A percentile compares a stretch with the other conserved stretches of the same genome.
These are phyloP conservation scores for Mesodorylaimus sp. DNA, from an alignment of 2,888 invertebrate genomes.

Conservation along the genomic window DNA sequence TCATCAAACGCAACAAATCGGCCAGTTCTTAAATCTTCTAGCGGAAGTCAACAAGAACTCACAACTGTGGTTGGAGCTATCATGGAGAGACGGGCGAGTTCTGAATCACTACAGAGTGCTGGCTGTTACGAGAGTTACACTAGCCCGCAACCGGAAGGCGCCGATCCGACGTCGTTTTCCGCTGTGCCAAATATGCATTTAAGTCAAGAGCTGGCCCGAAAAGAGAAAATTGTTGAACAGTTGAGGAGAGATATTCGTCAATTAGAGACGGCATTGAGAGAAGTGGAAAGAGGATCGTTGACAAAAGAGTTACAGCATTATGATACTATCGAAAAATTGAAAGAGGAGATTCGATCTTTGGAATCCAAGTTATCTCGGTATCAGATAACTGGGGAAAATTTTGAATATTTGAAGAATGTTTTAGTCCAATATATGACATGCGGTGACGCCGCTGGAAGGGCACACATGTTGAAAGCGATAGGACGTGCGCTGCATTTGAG, in stretches of 20 bases:
- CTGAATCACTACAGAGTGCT: too few relatives aligned
- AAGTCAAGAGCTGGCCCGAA: slow-evolving; percentile 58
- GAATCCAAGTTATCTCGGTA: slow-evolving; percentile 1
- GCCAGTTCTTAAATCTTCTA: too few relatives aligned
- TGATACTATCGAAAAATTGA: slow-evolving; percentile 40
- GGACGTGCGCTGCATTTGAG: slow-evolving; percentile 61
- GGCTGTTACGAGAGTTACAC: too few relatives aligned
- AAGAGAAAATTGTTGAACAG: slow-evolving; percentile 55
- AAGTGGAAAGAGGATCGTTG: slow-evolving; percentile 34
- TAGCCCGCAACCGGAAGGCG: too few relatives aligned
- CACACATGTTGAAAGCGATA: slow-evolving; percentile 72
- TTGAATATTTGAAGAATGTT: slow-evolving; percentile 77
- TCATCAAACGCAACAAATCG: too few relatives aligned
- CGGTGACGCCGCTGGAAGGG: slow-evolving; percentile 47
- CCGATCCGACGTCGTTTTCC: neutral
- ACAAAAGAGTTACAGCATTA: slow-evolving; percentile 34
- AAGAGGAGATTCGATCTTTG: slow-evolving; percentile 41
- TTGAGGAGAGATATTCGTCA: slow-evolving; percentile 51
- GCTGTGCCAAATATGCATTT: slow-evolving; percentile 49
- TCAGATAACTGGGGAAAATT: slow-evolving; percentile 49
- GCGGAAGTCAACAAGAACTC: too few relatives aligned
- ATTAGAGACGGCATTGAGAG: slow-evolving; percentile 39
- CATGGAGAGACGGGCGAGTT: too few relatives aligned
- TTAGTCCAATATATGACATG: slow-evolving; percentile 59
- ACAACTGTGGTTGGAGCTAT: too few relatives aligned